Evolutionary conservation across 2,888 invertebrate genomes (phyloP).

Genomic region (Allacma fusca): DNA sequence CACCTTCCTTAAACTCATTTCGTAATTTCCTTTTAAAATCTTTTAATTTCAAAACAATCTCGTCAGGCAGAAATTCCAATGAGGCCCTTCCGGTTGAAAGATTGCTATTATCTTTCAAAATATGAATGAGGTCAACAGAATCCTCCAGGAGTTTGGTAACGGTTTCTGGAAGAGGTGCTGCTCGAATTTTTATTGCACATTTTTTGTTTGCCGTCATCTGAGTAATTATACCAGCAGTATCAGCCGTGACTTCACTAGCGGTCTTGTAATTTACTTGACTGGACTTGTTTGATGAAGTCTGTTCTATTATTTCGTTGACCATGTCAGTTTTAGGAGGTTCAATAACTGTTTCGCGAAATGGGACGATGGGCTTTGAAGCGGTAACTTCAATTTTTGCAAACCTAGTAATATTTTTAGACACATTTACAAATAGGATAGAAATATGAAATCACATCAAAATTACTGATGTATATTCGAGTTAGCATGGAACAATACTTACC

Average conservation of each 20-base stretch:
- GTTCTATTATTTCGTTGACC: constrained; percentile 83
- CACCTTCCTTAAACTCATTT: constrained; percentile 70
- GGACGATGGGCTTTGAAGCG: constrained; percentile 94
- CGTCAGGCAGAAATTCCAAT: constrained; percentile 60
- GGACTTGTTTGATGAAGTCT: background rate
- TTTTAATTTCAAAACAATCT: constrained; percentile 63
- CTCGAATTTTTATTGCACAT: constrained; percentile 76
- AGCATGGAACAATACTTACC: constrained; percentile 62
- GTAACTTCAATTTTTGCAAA: constrained; percentile 88
- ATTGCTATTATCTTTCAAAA: constrained; percentile 68
- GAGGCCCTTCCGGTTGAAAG: constrained; percentile 59
- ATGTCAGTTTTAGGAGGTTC: constrained; percentile 80
- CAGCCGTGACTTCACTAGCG: constrained; percentile 21
- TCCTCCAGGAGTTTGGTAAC: constrained; percentile 77
- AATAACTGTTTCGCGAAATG: constrained; percentile 92
- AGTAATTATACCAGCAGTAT: constrained; percentile 64
- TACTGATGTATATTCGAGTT: too few relatives aligned
- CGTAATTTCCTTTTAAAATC: constrained; percentile 69
- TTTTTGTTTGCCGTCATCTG: constrained; percentile 77
- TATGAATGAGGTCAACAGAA: constrained; percentile 76
- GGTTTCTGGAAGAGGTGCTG: constrained; percentile 77
- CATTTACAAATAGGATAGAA: background rate
- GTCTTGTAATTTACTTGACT: constrained; percentile 7
- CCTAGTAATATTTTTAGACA: constrained; percentile 65
- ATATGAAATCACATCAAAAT: background rate